Percentiles rank a stretch among this genome's conserved stretches.
Conservation (phyloP, 2,113 vertebrate species). For the Protobothrops mucrosquamatus region DNA sequence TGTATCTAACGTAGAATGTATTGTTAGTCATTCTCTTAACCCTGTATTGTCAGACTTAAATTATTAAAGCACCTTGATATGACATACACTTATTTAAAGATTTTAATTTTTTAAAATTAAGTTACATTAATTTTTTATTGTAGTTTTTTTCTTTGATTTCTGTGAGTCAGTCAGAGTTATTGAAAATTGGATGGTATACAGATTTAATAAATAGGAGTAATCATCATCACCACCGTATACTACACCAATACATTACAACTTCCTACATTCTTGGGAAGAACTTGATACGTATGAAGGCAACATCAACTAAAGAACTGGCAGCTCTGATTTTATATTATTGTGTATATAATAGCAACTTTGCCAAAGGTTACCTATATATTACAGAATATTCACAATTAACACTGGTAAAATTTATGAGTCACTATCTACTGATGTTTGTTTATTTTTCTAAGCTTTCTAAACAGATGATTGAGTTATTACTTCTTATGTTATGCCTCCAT, state of each 20-base stretch:
- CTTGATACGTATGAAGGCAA: neutral
- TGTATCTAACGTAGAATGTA: neutral
- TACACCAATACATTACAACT: neutral
- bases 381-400: neutral
- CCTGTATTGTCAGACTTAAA: neutral
- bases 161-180: neutral
- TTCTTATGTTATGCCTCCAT: neutral
- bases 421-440: neutral
- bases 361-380: neutral
- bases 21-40: neutral
- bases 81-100: neutral
- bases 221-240: neutral
- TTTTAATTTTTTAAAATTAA: neutral
- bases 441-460: neutral
- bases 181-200: neutral
- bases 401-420: neutral
- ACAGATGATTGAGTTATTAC: neutral
- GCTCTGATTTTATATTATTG: neutral
- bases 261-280: neutral
- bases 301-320: neutral
- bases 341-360: neutral
- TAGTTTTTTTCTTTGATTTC: neutral
- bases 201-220: neutral
- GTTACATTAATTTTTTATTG: neutral
- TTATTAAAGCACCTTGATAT: neutral